Percentiles rank a stretch among this genome's conserved stretches.
These are phyloP conservation scores for Opisthocomus hoazin DNA, from an alignment of 2,113 vertebrate species.

Conservation along the genomic window DNA sequence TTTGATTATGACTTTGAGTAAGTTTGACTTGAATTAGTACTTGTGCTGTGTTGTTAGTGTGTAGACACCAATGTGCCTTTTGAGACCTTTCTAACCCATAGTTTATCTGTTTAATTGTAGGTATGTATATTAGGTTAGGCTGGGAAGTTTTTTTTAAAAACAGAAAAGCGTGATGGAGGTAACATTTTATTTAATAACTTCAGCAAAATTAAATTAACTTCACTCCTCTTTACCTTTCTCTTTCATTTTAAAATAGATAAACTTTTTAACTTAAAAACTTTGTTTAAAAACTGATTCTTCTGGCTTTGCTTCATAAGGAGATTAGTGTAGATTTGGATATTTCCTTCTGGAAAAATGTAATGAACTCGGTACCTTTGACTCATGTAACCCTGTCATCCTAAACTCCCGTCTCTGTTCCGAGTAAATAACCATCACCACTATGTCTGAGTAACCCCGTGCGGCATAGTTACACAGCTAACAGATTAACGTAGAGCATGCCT, in stretches of 20 bases:
- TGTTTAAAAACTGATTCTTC: slow-evolving; percentile 63
- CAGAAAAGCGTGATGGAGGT: slow-evolving; percentile 80
- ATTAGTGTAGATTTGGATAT: slow-evolving; percentile 56
- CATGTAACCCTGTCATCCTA: background rate
- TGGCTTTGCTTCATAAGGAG: slow-evolving; percentile 75
- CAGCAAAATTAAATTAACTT: slow-evolving; percentile 74
- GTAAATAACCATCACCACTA: slow-evolving; percentile 6
- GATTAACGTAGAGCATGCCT: slow-evolving; percentile 68
- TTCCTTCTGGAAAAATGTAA: slow-evolving; percentile 58
- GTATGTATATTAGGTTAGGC: slow-evolving; percentile 84
- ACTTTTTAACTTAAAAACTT: slow-evolving; percentile 51
- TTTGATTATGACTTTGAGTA: slow-evolving; percentile 99
- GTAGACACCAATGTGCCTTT: slow-evolving; percentile 72
- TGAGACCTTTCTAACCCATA: slow-evolving; percentile 76
- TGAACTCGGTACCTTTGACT: slow-evolving; percentile 14
- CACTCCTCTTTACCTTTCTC: slow-evolving; percentile 68
- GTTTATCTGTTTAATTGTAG: slow-evolving; percentile 85
- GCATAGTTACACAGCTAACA: slow-evolving; percentile 42
- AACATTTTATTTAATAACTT: slow-evolving; percentile 82
- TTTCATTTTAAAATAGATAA: slow-evolving; percentile 66
- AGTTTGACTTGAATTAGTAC: slow-evolving; percentile 91
- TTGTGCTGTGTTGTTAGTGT: slow-evolving; percentile 80
- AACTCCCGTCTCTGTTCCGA: slow-evolving; percentile 20
- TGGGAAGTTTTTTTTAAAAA: slow-evolving; percentile 81
- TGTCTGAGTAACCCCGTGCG: slow-evolving; percentile 33